phyloP scores from a whole-genome alignment of 2,113 vertebrate genomes.

The Sceloporus tristichus region DNA sequence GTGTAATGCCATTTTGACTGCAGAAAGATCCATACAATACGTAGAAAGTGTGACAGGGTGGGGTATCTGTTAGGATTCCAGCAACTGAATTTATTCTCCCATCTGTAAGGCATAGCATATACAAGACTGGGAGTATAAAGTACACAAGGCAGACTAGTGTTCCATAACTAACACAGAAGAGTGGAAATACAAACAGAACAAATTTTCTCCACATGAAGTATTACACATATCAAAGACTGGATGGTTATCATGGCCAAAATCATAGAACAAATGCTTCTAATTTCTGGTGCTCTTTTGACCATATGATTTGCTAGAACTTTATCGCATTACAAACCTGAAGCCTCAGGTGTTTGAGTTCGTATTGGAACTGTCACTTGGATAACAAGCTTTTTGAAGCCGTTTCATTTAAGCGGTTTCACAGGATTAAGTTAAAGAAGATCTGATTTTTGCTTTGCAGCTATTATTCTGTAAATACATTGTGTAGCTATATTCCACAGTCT shows the following conservation, averaged over 20 bases:
- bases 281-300: not conserved
- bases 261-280: not conserved
- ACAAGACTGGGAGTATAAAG: not conserved
- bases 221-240: not conserved
- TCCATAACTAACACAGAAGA: not conserved
- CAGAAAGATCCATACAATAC: too few relatives aligned
- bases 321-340: not conserved
- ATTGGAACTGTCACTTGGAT: conserved; percentile 19
- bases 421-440: conserved; percentile 29
- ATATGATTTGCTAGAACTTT: not conserved
- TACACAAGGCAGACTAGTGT: not conserved
- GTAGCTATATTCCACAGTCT: conserved; percentile 4
- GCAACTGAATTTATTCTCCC: not conserved
- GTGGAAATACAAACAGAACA: not conserved
- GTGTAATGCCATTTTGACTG: not conserved
- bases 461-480: not conserved
- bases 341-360: conserved; percentile 4
- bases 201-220: not conserved
- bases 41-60: not conserved
- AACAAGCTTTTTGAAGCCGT: conserved; percentile 13
- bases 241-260: not conserved
- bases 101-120: not conserved
- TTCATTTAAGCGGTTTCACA: not conserved
- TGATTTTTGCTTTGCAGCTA: not conserved
- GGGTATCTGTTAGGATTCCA: not conserved